A percentile compares a stretch with the other conserved stretches of the same genome.
phyloP scores from a whole-genome alignment of 1,140 invertebrate species.

The Drosophila eugracilis region DNA sequence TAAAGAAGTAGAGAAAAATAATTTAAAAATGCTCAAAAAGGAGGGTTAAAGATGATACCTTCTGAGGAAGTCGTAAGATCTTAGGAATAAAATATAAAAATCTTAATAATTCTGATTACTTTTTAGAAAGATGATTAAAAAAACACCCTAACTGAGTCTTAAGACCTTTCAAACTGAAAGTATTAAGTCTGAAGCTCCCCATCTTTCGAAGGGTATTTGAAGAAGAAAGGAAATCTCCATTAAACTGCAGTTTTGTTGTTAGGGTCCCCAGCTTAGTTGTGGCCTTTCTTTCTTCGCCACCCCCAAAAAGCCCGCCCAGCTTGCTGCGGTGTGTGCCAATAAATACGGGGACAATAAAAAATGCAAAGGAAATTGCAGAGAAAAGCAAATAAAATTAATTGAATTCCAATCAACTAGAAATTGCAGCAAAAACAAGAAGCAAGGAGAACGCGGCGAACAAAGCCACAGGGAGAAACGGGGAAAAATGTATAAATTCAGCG shows the following conservation, averaged over 20 bases:
- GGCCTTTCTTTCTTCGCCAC: conserved; percentile 23
- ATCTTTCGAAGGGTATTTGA: conserved; percentile 17
- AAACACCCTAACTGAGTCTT: too few species aligned
- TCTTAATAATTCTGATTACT: too few species aligned
- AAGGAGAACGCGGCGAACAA: conserved; percentile 37
- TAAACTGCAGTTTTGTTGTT: conserved; percentile 63
- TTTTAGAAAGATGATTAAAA: too few species aligned
- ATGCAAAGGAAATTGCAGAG: conserved; percentile 81
- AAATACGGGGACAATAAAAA: conserved; percentile 79
- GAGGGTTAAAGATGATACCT: too few species aligned
- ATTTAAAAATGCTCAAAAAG: too few species aligned
- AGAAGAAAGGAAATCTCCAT: conserved; percentile 54
- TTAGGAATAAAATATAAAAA: too few species aligned
- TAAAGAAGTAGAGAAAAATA: too few species aligned
- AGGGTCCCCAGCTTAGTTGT: conserved; percentile 42
- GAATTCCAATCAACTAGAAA: conserved; percentile 84
- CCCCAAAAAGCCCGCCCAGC: neutral
- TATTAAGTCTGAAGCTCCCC: too few species aligned
- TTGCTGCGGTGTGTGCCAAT: conserved; percentile 66
- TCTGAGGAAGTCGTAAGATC: too few species aligned
- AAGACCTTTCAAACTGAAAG: neutral
- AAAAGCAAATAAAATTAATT: conserved; percentile 84
- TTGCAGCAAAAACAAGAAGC: conserved; percentile 61
- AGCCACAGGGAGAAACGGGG: conserved; percentile 45
- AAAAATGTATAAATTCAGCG: conserved; percentile 79